These are phyloP conservation scores for Euglossa dilemma DNA, from an alignment of 1,140 invertebrate species.

Conservation along the genomic window DNA sequence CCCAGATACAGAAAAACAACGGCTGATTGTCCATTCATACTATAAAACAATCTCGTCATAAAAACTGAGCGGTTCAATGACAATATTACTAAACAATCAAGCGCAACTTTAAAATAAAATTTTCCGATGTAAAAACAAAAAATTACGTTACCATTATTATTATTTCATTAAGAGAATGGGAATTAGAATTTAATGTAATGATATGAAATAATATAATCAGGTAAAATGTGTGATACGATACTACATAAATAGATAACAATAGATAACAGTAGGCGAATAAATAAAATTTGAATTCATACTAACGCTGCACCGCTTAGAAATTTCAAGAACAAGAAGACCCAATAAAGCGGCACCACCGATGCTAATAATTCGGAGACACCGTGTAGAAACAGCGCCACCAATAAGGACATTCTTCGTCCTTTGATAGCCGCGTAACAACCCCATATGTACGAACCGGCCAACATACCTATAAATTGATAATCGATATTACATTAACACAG, in stretches of 20 bases:
- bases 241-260: no score
- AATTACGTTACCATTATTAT: no score
- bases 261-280: no score
- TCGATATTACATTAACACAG: no score
- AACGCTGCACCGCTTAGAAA: constrained; percentile 85
- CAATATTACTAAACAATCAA: no score
- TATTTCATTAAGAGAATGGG: no score
- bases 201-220: no score
- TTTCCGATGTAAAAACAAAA: no score
- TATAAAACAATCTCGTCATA: constrained; percentile 32
- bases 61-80: no score
- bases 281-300: constrained; percentile 59
- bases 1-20: constrained; percentile 77
- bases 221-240: no score
- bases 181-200: no score
- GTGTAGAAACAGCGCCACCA: constrained; percentile 82
- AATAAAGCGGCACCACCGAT: constrained; percentile 83
- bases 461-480: constrained; percentile 81
- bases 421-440: constrained; percentile 83
- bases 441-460: constrained; percentile 85
- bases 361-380: constrained; percentile 81
- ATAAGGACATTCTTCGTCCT: constrained; percentile 82
- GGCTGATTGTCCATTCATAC: constrained; percentile 74
- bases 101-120: neutral
- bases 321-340: constrained; percentile 82